These are phyloP conservation scores for Lepidurus packardi DNA, from an alignment of 1,140 invertebrate genomes.

Conservation along the genomic window DNA sequence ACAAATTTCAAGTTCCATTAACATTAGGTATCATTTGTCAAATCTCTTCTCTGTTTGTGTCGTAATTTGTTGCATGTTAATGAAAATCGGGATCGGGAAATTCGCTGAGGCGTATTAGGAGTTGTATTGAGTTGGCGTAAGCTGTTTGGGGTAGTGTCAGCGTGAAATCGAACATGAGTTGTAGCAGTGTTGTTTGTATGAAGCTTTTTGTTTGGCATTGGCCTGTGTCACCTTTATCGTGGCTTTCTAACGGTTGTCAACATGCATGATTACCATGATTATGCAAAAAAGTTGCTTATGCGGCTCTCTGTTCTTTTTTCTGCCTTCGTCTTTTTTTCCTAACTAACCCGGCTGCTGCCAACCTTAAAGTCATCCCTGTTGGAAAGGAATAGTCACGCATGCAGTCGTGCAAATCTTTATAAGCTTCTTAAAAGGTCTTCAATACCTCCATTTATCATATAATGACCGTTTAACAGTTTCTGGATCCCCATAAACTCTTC, in stretches of 20 bases:
- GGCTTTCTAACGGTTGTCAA: constrained; percentile 14
- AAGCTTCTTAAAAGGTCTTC: not conserved
- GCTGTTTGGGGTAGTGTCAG: constrained; percentile 1
- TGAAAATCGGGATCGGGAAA: not conserved
- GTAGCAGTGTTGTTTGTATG: not conserved
- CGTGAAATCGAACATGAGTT: constrained; percentile 18
- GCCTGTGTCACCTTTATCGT: not conserved
- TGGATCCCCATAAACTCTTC: not conserved
- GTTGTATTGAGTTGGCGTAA: not conserved
- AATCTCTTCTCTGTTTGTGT: not conserved
- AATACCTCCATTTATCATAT: not conserved
- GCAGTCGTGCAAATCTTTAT: not conserved
- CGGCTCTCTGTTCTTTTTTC: not conserved
- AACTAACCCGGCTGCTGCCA: not conserved
- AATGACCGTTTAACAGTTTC: not conserved
- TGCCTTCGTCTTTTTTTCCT: not conserved
- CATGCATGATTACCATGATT: not conserved
- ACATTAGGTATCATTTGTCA: too few relatives aligned
- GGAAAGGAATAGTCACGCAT: not conserved
- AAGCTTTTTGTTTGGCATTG: not conserved
- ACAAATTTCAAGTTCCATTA: too few relatives aligned
- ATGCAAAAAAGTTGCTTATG: constrained; percentile 1
- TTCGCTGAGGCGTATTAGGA: not conserved
- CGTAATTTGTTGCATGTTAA: not conserved
- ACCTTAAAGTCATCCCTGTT: not conserved